Percentiles rank a stretch among this genome's conserved stretches.
Evolutionary conservation across 2,797 vertebrate genomes (phyloP).

Genomic region (Cygnus olor): DNA sequence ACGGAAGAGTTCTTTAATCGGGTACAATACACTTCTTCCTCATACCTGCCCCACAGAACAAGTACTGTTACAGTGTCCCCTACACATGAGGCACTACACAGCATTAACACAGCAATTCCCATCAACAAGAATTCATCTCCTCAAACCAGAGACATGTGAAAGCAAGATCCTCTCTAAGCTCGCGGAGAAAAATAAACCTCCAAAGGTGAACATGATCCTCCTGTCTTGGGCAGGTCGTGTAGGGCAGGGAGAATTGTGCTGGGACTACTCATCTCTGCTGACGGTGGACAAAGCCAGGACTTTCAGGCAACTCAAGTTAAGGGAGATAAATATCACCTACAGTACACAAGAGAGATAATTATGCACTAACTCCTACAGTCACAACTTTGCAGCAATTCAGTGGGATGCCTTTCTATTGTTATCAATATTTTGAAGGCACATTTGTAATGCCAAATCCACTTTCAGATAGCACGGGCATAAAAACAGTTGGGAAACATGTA

Average conservation of each 20-base stretch:
- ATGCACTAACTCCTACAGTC: background rate
- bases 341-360: background rate
- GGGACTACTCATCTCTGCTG: background rate
- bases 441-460: conserved; percentile 31
- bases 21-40: background rate
- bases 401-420: conserved; percentile 23
- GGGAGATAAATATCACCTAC: background rate
- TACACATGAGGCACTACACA: background rate
- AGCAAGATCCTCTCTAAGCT: background rate
- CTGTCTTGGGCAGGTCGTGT: background rate
- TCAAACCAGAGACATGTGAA: background rate
- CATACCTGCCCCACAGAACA: background rate
- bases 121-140: background rate
- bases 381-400: background rate
- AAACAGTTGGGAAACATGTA: conserved; percentile 19
- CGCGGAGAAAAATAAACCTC: background rate
- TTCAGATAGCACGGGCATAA: background rate
- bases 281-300: background rate
- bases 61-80: background rate
- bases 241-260: background rate
- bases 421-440: conserved; percentile 37
- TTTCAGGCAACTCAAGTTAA: background rate
- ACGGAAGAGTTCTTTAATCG: background rate
- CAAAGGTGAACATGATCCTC: background rate
- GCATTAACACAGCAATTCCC: background rate